Conservation (phyloP, 1,140 invertebrate species). For the Tetramorium simillimum region DNA sequence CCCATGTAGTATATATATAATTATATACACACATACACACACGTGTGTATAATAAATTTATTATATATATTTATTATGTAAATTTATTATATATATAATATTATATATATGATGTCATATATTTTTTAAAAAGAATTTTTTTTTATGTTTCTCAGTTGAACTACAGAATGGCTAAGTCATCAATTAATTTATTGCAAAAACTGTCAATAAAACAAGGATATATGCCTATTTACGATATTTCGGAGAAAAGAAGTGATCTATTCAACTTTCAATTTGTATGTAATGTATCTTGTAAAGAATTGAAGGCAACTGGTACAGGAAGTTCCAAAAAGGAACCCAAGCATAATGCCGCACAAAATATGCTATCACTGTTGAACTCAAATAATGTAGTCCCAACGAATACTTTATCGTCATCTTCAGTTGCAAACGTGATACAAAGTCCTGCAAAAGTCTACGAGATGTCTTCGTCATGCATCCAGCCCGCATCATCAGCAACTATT, state of each 20-base stretch:
- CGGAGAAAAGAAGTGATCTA: too few species aligned
- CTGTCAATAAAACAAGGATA: neutral
- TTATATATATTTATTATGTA: too few species aligned
- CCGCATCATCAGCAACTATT: neutral
- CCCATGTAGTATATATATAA: too few species aligned
- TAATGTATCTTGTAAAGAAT: neutral
- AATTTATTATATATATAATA: too few species aligned
- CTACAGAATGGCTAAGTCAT: slow-evolving; percentile 27
- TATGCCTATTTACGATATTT: slow-evolving; percentile 10
- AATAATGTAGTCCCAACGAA: neutral
- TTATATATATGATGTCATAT: too few species aligned
- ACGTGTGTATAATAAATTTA: too few species aligned
- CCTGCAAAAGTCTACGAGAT: neutral
- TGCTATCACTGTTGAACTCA: neutral
- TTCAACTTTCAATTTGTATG: neutral
- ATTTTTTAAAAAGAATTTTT: slow-evolving; percentile 1
- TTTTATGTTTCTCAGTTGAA: neutral
- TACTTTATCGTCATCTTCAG: neutral
- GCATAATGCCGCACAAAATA: slow-evolving; percentile 27
- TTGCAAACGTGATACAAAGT: neutral
- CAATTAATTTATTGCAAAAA: slow-evolving; percentile 37
- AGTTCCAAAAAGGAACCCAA: slow-evolving; percentile 39
- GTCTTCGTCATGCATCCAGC: too few species aligned
- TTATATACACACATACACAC: too few species aligned
- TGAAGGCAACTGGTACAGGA: neutral